Base-by-base conservation (phyloP, 2,797 vertebrate species). In the Microcaecilia unicolor region DNA sequence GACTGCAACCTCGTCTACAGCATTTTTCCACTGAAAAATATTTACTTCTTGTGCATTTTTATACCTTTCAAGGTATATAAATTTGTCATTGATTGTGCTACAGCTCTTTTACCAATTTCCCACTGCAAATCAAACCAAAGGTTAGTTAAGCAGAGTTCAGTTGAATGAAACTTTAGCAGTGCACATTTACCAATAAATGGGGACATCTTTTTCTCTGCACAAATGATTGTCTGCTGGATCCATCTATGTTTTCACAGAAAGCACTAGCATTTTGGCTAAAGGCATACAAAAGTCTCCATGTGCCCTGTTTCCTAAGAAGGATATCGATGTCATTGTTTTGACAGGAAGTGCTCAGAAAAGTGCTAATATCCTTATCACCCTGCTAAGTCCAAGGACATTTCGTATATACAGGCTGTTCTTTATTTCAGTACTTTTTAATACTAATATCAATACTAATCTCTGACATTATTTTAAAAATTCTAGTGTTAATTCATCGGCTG, bases 181-280 rank as follows among this genome's bases (percentile, higher is more conserved):
- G 41, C 31, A 26, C 44, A 36, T 38, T n/a, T 42, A 45, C 13
- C 47, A 57, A 34, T 23, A 35, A 50, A 41, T 29, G 60, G 22
- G 38, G 51, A 48, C 14, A 17, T 17, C 30, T 21, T 52, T 48
- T 39, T 43, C 22, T 41, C 40, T 48, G 51, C 38, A 31, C 32
- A 54, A 63, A 53, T 61, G 80, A 85, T 85, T 84, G 83, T 83
- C 81, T 72, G 43, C 55, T 51, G 58, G 61, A 62, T 45, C 52
- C 67, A 37, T 56, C 35, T 43, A 48, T 39, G 18, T 58, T 59
- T 70, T 62, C 55, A 61, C 31, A 71, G 58, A 72, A 58, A 58
- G 51, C 31, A 48, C 30, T 35, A 66, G 44, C 43, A 47, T 67
- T 51, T 48, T 34, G 5, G 55, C 54, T 51, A 70, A 51, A 44